Conservation (phyloP, 2,113 vertebrate species). For the Odobenus rosmarus region DNA sequence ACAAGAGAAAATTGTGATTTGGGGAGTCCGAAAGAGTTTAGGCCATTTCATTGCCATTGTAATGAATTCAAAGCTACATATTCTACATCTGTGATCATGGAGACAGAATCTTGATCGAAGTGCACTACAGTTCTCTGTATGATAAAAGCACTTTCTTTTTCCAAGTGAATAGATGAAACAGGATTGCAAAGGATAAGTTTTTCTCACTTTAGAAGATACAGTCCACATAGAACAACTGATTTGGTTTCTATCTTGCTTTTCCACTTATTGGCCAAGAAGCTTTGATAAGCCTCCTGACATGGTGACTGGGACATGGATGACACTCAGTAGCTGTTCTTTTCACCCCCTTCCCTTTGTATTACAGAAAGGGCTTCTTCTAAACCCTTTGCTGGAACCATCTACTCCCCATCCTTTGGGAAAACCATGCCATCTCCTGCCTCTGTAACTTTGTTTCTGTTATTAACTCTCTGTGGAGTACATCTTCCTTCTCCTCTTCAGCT, state of each 20-base stretch:
- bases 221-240: not conserved
- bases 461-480: not conserved
- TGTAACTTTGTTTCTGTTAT: not conserved
- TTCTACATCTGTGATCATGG: not conserved
- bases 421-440: not conserved
- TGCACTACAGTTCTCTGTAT: not conserved
- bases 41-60: not conserved
- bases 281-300: not conserved
- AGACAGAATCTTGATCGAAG: not conserved
- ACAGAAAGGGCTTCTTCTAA: not conserved
- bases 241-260: not conserved
- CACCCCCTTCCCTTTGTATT: not conserved
- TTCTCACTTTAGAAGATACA: conserved; percentile 1
- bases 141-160: not conserved
- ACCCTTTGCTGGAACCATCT: not conserved
- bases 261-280: not conserved
- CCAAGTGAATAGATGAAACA: not conserved
- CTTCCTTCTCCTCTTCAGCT: not conserved
- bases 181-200: not conserved
- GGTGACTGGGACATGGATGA: too few species aligned
- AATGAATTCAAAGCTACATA: not conserved
- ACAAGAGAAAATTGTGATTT: not conserved
- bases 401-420: not conserved
- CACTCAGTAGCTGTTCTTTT: not conserved
- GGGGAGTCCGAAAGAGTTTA: not conserved